Evolutionary conservation across 2,113 vertebrate genomes (phyloP).

Genomic region (Leuciscus idus): DNA sequence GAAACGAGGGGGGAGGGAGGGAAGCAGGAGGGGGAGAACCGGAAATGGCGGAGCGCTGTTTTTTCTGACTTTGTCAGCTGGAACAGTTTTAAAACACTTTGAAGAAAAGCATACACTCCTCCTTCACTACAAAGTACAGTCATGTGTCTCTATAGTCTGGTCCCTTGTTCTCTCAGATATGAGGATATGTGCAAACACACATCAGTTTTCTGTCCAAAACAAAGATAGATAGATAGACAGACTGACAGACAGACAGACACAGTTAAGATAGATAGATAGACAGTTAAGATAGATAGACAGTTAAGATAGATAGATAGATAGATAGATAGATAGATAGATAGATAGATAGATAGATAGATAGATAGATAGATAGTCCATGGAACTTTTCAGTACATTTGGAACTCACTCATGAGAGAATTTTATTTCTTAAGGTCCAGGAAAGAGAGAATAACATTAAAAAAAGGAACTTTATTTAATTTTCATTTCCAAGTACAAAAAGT

Average conservation of each 20-base stretch:
- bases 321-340: too few relatives aligned
- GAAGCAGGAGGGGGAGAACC: slow-evolving; percentile 12
- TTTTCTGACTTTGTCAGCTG: slow-evolving; percentile 29
- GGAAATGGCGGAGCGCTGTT: slow-evolving; percentile 43
- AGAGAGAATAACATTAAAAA: slow-evolving; percentile 60
- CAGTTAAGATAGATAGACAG: too few relatives aligned
- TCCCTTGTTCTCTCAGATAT: background rate
- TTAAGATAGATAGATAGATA: too few relatives aligned
- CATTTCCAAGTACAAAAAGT: slow-evolving; percentile 68
- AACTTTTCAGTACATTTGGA: background rate
- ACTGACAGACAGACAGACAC: too few relatives aligned
- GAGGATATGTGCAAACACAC: background rate
- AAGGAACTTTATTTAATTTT: slow-evolving; percentile 71
- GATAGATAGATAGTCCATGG: too few relatives aligned
- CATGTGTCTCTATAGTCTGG: background rate
- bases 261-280: too few relatives aligned
- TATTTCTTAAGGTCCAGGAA: background rate
- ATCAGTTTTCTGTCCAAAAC: background rate
- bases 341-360: too few relatives aligned
- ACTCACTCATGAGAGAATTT: background rate
- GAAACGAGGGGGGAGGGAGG: slow-evolving; percentile 52
- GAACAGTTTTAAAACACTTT: slow-evolving; percentile 32
- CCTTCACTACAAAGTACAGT: background rate
- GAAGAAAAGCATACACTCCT: background rate
- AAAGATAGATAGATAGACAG: background rate